A percentile compares a stretch with the other conserved stretches of the same genome.
Conservation (phyloP, 2,113 vertebrate species). For the Clarias batrachus region DNA sequence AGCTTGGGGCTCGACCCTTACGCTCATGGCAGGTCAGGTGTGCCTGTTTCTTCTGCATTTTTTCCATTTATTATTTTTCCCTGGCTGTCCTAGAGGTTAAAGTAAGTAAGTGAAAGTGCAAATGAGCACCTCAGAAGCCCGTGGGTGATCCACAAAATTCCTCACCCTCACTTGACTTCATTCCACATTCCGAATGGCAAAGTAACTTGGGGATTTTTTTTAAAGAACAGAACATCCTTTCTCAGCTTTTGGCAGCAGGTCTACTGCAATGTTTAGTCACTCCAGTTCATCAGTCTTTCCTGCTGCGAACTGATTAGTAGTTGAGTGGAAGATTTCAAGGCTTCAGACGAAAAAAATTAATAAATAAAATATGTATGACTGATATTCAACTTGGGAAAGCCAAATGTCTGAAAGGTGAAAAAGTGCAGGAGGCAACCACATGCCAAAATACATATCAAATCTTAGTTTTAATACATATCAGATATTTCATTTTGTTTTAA, state of each 20-base stretch:
- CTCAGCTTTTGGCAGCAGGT: conserved; percentile 27
- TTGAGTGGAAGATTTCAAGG: not conserved
- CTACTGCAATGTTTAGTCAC: conserved; percentile 55
- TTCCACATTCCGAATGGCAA: not conserved
- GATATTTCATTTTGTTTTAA: not conserved
- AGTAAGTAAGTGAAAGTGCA: conserved; percentile 62
- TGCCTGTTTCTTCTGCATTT: not conserved
- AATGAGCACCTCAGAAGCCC: conserved; percentile 64
- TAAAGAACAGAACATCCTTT: not conserved
- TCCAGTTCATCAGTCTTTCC: conserved; percentile 41
- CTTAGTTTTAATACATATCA: not conserved
- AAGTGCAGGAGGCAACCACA: not conserved
- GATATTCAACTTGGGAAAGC: not conserved
- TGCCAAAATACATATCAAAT: not conserved
- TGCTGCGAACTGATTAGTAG: conserved; percentile 57
- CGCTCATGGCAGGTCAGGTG: conserved; percentile 52
- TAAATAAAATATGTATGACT: not conserved
- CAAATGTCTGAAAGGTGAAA: not conserved
- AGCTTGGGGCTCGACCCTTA: conserved; percentile 49
- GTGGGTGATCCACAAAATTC: conserved; percentile 58
- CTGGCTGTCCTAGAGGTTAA: not conserved
- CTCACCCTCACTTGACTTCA: not conserved
- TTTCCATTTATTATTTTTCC: not conserved
- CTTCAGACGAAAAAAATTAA: not conserved
- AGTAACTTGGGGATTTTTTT: conserved; percentile 3